A percentile compares a stretch with the other conserved stretches of the same genome.
phyloP scores from a whole-genome alignment of 2,797 vertebrate genomes.

The Lacerta viridis region DNA sequence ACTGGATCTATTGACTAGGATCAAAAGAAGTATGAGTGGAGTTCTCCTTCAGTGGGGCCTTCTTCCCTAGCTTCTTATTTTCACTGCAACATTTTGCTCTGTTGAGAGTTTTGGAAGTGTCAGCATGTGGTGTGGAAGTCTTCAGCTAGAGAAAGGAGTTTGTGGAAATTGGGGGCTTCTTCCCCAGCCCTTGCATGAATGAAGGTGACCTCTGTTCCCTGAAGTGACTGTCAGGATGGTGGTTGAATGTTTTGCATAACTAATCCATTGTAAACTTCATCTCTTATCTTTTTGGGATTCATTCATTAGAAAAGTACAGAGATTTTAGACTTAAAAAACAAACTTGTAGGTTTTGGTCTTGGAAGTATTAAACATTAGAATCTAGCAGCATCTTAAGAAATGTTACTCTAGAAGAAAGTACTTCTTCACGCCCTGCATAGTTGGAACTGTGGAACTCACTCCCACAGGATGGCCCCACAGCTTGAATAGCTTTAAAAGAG shows the following conservation, averaged over 20 bases:
- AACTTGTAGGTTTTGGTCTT: neutral
- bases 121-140: neutral
- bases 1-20: slow-evolving; percentile 7
- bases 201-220: neutral
- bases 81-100: neutral
- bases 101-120: neutral
- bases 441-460: no score
- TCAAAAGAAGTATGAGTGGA: neutral
- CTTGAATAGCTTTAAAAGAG: no score
- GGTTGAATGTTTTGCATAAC: neutral
- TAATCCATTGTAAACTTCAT: slow-evolving; percentile 2
- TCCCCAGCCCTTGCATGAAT: neutral
- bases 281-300: neutral
- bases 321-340: neutral
- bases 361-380: neutral
- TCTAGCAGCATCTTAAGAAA: neutral
- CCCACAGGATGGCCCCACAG: no score
- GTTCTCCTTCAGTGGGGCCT: neutral
- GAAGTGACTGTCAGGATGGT: neutral
- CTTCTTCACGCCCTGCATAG: no score
- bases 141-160: neutral
- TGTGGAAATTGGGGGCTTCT: neutral
- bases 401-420: no score
- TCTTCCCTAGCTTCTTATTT: neutral
- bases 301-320: neutral